phyloP scores from a whole-genome alignment of 2,888 invertebrate genomes.

The Caenorhabditis sinica region DNA sequence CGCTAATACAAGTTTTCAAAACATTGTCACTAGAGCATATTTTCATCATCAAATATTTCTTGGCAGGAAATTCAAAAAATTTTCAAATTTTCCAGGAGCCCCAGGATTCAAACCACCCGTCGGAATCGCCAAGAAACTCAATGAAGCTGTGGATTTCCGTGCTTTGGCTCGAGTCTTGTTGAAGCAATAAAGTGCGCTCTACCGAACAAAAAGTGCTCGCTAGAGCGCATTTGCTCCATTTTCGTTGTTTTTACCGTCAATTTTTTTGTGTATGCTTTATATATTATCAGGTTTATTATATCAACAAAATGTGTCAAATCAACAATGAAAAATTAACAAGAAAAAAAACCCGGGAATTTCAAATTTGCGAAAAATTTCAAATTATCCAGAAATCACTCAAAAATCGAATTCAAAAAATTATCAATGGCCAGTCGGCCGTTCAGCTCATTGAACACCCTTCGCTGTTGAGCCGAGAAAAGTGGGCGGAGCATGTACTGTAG shows the following conservation, averaged over 20 bases:
- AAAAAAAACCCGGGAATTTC: constrained; percentile 3
- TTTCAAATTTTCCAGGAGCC: constrained; percentile 27
- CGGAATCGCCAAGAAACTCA: constrained; percentile 67
- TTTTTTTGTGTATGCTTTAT: constrained; percentile 2
- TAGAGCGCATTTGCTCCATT: too few relatives aligned
- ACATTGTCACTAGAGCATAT: background rate
- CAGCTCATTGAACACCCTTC: constrained; percentile 85
- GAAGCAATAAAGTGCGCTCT: constrained; percentile 38
- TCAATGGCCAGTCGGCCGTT: constrained; percentile 68
- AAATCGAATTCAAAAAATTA: constrained; percentile 46
- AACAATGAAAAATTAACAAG: background rate
- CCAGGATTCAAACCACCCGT: constrained; percentile 63
- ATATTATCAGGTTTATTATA: constrained; percentile 18
- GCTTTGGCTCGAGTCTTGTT: constrained; percentile 62
- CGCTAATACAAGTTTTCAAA: too few relatives aligned
- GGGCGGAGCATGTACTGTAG: constrained; percentile 96
- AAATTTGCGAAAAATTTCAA: background rate
- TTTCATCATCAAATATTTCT: background rate
- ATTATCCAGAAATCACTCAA: background rate
- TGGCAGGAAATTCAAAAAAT: background rate
- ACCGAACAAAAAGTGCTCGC: too few relatives aligned
- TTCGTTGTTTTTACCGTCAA: background rate
- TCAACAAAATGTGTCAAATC: background rate
- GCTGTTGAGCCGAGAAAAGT: constrained; percentile 88
- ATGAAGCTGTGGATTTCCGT: constrained; percentile 59